Conservation (phyloP, 2,113 vertebrate species). For the Centrocercus urophasianus region DNA sequence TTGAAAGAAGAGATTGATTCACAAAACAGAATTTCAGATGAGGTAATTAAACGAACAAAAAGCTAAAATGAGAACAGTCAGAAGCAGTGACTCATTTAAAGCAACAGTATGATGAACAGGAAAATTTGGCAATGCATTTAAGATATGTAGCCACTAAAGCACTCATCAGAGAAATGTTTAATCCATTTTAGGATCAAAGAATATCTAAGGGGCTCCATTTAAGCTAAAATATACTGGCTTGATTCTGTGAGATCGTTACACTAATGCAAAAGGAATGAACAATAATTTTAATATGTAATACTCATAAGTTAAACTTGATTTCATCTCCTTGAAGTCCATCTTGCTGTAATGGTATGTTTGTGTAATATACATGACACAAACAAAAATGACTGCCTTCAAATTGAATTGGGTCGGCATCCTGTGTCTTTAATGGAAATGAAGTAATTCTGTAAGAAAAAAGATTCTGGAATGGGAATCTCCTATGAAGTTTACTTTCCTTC, state of each 20-base stretch:
- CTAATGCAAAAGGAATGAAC: not conserved
- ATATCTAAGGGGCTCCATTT: not conserved
- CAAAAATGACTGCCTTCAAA: not conserved
- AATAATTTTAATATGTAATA: not conserved
- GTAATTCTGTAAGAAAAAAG: not conserved
- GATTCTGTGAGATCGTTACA: not conserved
- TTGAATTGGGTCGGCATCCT: rapidly evolving
- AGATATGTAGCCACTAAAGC: not conserved
- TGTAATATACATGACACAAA: not conserved
- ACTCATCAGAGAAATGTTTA: not conserved
- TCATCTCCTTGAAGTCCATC: not conserved
- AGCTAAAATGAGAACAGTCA: not conserved
- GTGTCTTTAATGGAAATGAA: not conserved
- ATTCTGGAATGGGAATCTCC: not conserved
- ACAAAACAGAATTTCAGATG: slow-evolving; percentile 1
- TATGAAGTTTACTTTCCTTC: not conserved
- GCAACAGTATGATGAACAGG: not conserved
- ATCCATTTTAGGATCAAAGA: not conserved
- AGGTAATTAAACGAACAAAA: slow-evolving; percentile 22
- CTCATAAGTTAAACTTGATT: not conserved
- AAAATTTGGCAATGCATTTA: not conserved
- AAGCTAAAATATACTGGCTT: not conserved
- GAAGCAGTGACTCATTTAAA: not conserved
- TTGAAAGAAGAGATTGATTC: slow-evolving; percentile 15
- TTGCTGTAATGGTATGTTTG: not conserved